A percentile compares a stretch with the other conserved stretches of the same genome.
Evolutionary conservation across 1,140 invertebrate species (phyloP).

Genomic region (Sycophila sp.): DNA sequence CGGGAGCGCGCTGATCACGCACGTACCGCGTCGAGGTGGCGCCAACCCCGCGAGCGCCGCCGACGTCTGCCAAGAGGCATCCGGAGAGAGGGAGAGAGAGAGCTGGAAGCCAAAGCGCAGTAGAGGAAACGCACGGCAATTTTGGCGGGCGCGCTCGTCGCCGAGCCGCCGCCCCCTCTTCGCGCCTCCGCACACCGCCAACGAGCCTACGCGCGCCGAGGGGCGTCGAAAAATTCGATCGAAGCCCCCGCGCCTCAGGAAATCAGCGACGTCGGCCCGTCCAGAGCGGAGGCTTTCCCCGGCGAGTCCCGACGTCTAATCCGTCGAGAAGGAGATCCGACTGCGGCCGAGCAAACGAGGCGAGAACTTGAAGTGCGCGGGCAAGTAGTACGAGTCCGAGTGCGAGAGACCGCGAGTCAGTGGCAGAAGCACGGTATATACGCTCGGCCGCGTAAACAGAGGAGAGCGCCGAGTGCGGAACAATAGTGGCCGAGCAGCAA

Average conservation of each 20-base stretch:
- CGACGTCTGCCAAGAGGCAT: not conserved
- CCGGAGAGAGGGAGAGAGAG: not conserved
- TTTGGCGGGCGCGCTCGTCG: not conserved
- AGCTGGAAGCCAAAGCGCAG: not conserved
- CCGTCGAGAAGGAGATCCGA: too few species aligned
- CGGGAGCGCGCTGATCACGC: too few species aligned
- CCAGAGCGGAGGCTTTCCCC: too few species aligned
- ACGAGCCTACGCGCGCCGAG: not conserved
- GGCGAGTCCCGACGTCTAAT: too few species aligned
- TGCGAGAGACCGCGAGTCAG: constrained; percentile 13
- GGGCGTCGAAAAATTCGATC: not conserved
- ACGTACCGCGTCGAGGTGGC: too few species aligned
- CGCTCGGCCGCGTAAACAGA: not conserved
- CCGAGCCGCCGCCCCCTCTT: not conserved
- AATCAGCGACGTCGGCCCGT: not conserved
- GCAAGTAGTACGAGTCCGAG: constrained; percentile 33
- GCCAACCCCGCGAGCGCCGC: too few species aligned
- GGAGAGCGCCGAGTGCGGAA: not conserved
- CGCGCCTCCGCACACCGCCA: not conserved
- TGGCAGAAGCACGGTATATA: not conserved
- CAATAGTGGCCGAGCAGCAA: not conserved
- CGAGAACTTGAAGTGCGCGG: too few species aligned
- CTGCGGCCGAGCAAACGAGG: too few species aligned
- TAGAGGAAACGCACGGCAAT: too few species aligned
- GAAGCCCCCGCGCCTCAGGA: not conserved